Conservation (phyloP, 2,113 vertebrate species). For the Pluvialis apricaria region DNA sequence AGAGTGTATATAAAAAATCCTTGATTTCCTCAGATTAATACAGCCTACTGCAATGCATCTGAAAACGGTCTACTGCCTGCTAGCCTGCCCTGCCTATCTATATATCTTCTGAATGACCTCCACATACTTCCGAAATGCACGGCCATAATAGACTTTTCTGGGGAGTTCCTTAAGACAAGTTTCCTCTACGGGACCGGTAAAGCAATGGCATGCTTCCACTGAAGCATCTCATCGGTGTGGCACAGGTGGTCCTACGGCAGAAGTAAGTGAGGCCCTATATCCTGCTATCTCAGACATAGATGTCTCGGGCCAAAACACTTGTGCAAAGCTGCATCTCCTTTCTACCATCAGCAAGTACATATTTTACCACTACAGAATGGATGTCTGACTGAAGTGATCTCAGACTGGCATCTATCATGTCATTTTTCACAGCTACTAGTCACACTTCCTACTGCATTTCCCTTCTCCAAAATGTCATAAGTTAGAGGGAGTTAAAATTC, state of each 20-base stretch:
- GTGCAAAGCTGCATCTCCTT: not conserved
- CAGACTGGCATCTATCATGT: constrained; percentile 26
- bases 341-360: not conserved
- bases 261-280: not conserved
- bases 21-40: not conserved
- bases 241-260: not conserved
- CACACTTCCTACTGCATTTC: constrained; percentile 5
- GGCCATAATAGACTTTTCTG: not conserved
- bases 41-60: not conserved
- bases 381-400: not conserved
- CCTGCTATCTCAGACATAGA: not conserved
- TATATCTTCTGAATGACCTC: not conserved
- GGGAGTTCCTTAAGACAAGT: not conserved
- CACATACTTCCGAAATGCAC: not conserved
- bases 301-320: not conserved
- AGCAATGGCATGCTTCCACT: not conserved
- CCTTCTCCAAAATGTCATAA: constrained; percentile 18
- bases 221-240: not conserved
- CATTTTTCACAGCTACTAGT: constrained; percentile 33
- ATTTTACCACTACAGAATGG: not conserved
- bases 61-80: not conserved
- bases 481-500: constrained; percentile 48
- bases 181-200: not conserved
- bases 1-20: not conserved
- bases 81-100: not conserved